A percentile compares a stretch with the other conserved stretches of the same genome.
phyloP scores from a whole-genome alignment of 2,888 invertebrate genomes.

The Euproctis similis region DNA sequence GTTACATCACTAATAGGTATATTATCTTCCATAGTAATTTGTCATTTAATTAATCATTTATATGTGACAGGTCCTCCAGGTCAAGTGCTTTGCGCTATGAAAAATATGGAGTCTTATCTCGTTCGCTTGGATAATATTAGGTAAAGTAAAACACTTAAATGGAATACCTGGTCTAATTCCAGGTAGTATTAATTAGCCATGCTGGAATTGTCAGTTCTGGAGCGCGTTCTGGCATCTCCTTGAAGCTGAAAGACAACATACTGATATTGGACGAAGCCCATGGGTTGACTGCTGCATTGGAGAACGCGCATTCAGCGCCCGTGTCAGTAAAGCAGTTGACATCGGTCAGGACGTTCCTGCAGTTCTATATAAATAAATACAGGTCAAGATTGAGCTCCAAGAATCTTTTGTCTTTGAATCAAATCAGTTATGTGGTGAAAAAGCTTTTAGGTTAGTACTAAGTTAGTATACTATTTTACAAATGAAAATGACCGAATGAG shows the following conservation, averaged over 20 bases:
- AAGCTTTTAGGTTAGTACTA: conserved; percentile 71
- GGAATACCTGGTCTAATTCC: no score
- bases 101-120: no score
- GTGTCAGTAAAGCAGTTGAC: conserved; percentile 80
- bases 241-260: conserved; percentile 80
- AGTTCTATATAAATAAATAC: conserved; percentile 84
- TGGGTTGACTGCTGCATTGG: conserved; percentile 93
- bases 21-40: no score
- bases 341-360: conserved; percentile 78
- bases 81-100: no score
- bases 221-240: conserved; percentile 52
- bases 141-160: no score
- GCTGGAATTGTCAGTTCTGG: conserved; percentile 63
- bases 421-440: conserved; percentile 85
- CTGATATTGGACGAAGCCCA: conserved; percentile 98
- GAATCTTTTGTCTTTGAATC: conserved; percentile 88
- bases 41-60: no score
- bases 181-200: conserved; percentile 64
- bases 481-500: no score
- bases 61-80: no score
- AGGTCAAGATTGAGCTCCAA: conserved; percentile 83
- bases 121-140: no score
- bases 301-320: conserved; percentile 88
- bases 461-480: no score
- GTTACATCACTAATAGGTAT: no score